phyloP scores from a whole-genome alignment of 2,888 invertebrate genomes.

The Meta bourneti region DNA sequence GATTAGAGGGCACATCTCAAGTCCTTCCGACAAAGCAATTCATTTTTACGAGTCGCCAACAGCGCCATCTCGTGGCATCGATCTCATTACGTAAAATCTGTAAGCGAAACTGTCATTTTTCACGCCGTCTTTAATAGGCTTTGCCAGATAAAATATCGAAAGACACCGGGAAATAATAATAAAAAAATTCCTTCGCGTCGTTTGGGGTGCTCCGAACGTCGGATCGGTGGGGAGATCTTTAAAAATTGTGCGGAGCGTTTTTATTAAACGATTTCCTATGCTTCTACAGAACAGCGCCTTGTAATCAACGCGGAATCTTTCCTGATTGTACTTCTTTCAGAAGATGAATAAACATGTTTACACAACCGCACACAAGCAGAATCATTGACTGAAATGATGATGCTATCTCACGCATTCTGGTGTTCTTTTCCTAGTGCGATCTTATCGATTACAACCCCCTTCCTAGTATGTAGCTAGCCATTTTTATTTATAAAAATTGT shows the following conservation, averaged over 20 bases:
- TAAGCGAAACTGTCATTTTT: conserved; percentile 15
- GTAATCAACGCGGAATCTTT: conserved; percentile 30
- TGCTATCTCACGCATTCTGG: conserved; percentile 14
- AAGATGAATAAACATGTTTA: background rate
- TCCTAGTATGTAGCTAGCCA: too few relatives aligned
- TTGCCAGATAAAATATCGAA: conserved; percentile 1
- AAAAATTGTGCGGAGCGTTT: background rate
- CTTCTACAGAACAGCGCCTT: background rate
- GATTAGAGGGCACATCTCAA: conserved; percentile 37
- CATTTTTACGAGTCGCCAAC: conserved; percentile 3
- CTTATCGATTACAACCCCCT: background rate
- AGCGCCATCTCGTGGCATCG: conserved; percentile 37
- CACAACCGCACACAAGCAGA: conserved; percentile 2
- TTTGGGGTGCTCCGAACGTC: too few relatives aligned
- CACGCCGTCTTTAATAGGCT: conserved; percentile 35
- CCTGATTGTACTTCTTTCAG: background rate
- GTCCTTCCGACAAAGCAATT: background rate
- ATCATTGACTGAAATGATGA: conserved; percentile 12
- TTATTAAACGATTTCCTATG: conserved; percentile 37
- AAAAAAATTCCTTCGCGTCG: background rate
- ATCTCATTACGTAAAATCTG: conserved; percentile 28
- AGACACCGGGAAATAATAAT: background rate
- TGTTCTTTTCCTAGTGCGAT: background rate
- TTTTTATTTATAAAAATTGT: too few relatives aligned
- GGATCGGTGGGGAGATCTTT: background rate